Conservation (phyloP, 1,140 invertebrate species). For the Pomacea maculata region DNA sequence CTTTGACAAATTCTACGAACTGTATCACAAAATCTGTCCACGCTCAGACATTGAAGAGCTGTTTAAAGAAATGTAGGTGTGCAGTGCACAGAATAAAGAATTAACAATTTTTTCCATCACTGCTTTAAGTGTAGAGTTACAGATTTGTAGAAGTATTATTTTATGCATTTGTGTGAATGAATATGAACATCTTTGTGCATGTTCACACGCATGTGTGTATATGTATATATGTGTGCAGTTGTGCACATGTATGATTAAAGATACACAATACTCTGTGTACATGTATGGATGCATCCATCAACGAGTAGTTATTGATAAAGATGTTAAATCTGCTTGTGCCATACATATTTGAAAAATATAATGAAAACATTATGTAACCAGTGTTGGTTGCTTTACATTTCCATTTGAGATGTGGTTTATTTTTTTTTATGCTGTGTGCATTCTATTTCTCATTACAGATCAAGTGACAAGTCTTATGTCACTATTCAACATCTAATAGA, state of each 20-base stretch:
- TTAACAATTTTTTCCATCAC: too few species aligned
- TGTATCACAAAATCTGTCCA: slow-evolving; percentile 99
- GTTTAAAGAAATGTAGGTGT: slow-evolving; percentile 88
- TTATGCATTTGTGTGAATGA: background rate
- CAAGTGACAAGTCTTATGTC: slow-evolving; percentile 33
- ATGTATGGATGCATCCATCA: background rate
- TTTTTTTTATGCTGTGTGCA: too few species aligned
- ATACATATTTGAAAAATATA: too few species aligned
- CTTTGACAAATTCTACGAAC: slow-evolving; percentile 97
- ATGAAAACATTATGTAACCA: too few species aligned
- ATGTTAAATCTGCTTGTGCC: too few species aligned
- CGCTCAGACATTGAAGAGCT: slow-evolving; percentile 98
- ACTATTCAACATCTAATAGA: slow-evolving; percentile 76
- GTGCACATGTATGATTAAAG: background rate
- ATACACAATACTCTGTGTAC: background rate
- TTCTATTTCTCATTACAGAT: slow-evolving; percentile 29
- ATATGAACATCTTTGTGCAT: too few species aligned
- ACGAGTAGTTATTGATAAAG: background rate
- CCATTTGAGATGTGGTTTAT: too few species aligned
- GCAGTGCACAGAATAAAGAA: background rate
- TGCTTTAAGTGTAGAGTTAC: background rate
- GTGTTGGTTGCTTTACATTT: too few species aligned
- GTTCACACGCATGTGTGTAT: too few species aligned
- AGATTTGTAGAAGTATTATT: background rate
- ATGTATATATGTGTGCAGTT: too few species aligned